Conservation (phyloP, 2,888 invertebrate genomes). For the Spodoptera exigua region DNA sequence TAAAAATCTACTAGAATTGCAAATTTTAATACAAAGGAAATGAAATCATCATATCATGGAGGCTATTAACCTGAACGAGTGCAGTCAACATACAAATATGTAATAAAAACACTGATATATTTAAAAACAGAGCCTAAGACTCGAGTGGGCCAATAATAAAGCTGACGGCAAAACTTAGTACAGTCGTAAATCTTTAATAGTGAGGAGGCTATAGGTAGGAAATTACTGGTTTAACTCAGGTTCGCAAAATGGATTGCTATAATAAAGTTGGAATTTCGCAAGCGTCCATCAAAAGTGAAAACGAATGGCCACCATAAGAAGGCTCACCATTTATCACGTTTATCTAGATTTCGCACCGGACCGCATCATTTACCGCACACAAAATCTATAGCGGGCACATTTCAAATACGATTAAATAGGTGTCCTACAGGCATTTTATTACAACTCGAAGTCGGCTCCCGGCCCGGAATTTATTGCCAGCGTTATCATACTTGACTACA, state of each 20-base stretch:
- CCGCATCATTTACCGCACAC: slow-evolving; percentile 75
- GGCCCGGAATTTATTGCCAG: slow-evolving; percentile 3
- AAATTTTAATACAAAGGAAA: slow-evolving; percentile 2
- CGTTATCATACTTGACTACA: neutral
- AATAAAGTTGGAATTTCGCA: slow-evolving; percentile 66
- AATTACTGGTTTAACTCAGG: slow-evolving; percentile 57
- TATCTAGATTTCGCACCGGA: slow-evolving; percentile 79
- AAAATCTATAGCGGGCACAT: slow-evolving; percentile 73
- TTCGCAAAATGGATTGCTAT: slow-evolving; percentile 63
- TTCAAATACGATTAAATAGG: slow-evolving; percentile 69
- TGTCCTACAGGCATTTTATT: slow-evolving; percentile 53
- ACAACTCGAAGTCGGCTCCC: slow-evolving; percentile 10
- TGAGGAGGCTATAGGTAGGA: slow-evolving; percentile 53
- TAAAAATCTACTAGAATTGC: slow-evolving; percentile 8
- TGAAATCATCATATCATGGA: slow-evolving; percentile 7
- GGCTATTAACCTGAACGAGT: slow-evolving; percentile 28
- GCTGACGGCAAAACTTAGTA: slow-evolving; percentile 51
- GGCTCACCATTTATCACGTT: slow-evolving; percentile 79
- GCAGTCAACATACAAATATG: slow-evolving; percentile 12
- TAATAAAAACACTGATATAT: slow-evolving; percentile 29
- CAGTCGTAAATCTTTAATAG: slow-evolving; percentile 62
- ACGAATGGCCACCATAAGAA: slow-evolving; percentile 73
- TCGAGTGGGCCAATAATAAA: slow-evolving; percentile 49
- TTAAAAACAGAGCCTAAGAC: slow-evolving; percentile 41
- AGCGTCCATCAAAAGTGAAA: slow-evolving; percentile 72